Conservation (phyloP, 2,888 invertebrate genomes). For the Drosophila greeni region DNA sequence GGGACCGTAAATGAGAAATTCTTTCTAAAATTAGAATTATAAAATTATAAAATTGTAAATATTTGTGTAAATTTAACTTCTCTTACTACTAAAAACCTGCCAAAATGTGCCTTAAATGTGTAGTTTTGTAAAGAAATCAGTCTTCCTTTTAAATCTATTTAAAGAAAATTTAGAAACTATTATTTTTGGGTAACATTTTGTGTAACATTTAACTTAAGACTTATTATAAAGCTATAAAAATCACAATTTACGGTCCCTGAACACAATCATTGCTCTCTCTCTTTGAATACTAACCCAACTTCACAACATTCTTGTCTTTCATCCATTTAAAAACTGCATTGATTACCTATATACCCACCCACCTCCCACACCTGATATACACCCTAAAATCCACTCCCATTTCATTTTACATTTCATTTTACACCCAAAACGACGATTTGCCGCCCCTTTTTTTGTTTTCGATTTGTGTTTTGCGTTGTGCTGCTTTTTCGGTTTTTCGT, state of each 20-base stretch:
- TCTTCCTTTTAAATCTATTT: too few species aligned
- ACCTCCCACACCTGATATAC: constrained; percentile 1
- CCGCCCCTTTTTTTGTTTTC: constrained; percentile 42
- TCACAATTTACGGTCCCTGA: constrained; percentile 19
- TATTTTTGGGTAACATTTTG: background rate
- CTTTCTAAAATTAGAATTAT: too few species aligned
- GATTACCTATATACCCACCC: constrained; percentile 5
- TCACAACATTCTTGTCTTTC: constrained; percentile 44
- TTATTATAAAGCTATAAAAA: background rate
- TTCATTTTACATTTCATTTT: constrained; percentile 37
- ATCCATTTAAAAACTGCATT: constrained; percentile 29
- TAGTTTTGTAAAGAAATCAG: too few species aligned
- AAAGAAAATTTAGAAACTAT: too few species aligned
- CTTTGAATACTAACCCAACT: constrained; percentile 33
- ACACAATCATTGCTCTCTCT: constrained; percentile 27
- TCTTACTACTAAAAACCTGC: too few species aligned
- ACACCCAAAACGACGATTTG: constrained; percentile 45
- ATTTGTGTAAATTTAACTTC: too few species aligned
- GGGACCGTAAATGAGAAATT: constrained; percentile 2
- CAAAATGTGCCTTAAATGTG: too few species aligned
- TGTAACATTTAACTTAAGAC: background rate
- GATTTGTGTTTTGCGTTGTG: constrained; percentile 40
- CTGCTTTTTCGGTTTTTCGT: constrained; percentile 49
- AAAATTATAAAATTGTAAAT: too few species aligned
- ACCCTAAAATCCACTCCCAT: constrained; percentile 20